phyloP scores from a whole-genome alignment of 2,888 invertebrate genomes.

The Mycalesis mineus region DNA sequence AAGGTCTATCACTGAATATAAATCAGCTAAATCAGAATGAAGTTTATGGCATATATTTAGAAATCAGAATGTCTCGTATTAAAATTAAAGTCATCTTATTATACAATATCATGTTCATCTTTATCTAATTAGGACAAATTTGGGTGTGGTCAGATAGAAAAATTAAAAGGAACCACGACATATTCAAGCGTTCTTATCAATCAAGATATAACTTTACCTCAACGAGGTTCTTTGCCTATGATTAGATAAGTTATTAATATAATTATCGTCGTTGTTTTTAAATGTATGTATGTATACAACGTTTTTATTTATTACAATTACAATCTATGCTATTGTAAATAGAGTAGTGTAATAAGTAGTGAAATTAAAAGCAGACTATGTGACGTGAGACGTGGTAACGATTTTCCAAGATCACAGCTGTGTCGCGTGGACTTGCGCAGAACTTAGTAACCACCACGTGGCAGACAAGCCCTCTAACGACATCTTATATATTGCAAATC shows the following conservation, averaged over 20 bases:
- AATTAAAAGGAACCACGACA: conserved; percentile 2
- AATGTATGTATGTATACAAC: background rate
- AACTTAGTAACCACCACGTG: conserved; percentile 56
- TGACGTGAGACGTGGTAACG: conserved; percentile 54
- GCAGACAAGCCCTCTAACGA: conserved; percentile 27
- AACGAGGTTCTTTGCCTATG: background rate
- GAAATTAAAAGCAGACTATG: conserved; percentile 37
- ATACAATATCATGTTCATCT: background rate
- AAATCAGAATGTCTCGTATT: too few species aligned
- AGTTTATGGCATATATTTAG: too few species aligned
- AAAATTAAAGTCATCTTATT: too few species aligned
- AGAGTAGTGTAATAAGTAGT: conserved; percentile 1
- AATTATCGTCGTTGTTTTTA: background rate
- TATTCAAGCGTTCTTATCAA: background rate
- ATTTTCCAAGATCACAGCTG: conserved; percentile 73
- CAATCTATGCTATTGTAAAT: background rate
- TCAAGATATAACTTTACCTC: background rate
- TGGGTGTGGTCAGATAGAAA: background rate
- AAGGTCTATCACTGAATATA: background rate
- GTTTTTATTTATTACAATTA: background rate
- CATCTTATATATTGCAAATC: background rate
- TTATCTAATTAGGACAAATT: background rate
- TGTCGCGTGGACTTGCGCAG: conserved; percentile 63
- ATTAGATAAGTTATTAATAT: background rate
- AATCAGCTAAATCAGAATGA: too few species aligned